Conservation (phyloP, 2,113 vertebrate genomes). For the Pongo pygmaeus region DNA sequence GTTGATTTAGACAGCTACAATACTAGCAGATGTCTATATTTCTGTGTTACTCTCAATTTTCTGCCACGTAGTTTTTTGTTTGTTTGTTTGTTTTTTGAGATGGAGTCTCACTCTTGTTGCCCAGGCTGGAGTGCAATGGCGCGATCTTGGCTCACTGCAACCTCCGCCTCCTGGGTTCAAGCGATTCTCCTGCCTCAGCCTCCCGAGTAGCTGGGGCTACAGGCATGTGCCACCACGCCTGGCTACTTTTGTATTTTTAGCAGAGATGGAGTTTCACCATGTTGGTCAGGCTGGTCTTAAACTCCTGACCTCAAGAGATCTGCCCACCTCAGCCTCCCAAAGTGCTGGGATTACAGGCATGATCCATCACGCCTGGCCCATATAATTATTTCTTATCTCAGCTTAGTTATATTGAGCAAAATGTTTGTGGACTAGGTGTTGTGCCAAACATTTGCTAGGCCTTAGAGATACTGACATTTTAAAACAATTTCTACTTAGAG, state of each 20-base stretch:
- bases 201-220: not conserved
- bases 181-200: not conserved
- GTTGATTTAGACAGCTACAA: not conserved
- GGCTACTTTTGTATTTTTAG: not conserved
- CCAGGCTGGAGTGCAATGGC: not conserved
- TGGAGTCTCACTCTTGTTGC: not conserved
- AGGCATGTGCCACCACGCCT: not conserved
- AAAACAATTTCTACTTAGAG: not conserved
- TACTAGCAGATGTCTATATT: not conserved
- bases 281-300: not conserved
- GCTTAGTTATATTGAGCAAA: not conserved
- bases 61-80: not conserved
- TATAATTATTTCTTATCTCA: not conserved
- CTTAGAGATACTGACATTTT: not conserved
- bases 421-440: not conserved
- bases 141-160: not conserved
- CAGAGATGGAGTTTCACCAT: not conserved
- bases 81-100: not conserved
- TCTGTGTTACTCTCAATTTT: not conserved
- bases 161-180: not conserved
- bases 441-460: not conserved
- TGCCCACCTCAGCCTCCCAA: not conserved
- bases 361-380: not conserved
- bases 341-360: not conserved
- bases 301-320: not conserved